phyloP scores from a whole-genome alignment of 2,888 invertebrate genomes.

The Mystacides longicornis region DNA sequence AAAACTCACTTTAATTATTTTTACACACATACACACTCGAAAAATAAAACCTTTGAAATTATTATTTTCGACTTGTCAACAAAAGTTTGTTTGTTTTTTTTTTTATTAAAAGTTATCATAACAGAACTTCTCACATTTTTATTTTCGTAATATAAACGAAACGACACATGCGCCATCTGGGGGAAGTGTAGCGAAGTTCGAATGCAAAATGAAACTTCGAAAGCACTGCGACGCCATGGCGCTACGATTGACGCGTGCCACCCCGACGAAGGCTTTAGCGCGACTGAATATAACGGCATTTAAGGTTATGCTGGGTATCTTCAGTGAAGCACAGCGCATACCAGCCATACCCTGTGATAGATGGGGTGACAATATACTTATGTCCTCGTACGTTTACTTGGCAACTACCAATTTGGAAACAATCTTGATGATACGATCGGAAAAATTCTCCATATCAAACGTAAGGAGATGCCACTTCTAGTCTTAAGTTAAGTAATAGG shows the following conservation, averaged over 20 bases:
- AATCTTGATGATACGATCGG: too few species aligned
- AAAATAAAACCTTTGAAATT: too few species aligned
- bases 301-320: slow-evolving; percentile 1
- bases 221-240: slow-evolving; percentile 8
- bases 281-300: slow-evolving; percentile 15
- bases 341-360: background rate
- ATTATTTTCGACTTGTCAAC: too few species aligned
- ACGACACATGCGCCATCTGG: slow-evolving; percentile 12
- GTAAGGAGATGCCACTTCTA: too few species aligned
- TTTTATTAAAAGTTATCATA: slow-evolving; percentile 6
- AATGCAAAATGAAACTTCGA: slow-evolving; percentile 6
- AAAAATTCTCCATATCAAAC: too few species aligned
- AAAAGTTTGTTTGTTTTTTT: too few species aligned
- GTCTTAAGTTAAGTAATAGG: too few species aligned
- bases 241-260: slow-evolving; percentile 6
- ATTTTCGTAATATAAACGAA: slow-evolving; percentile 28
- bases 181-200: slow-evolving; percentile 5
- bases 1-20: too few species aligned
- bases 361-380: background rate
- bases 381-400: too few species aligned
- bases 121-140: background rate
- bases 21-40: too few species aligned
- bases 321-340: background rate
- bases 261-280: slow-evolving; percentile 18
- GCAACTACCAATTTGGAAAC: too few species aligned